Base-by-base conservation (phyloP, 2,797 vertebrate species). In the Eulemur coronatus region DNA sequence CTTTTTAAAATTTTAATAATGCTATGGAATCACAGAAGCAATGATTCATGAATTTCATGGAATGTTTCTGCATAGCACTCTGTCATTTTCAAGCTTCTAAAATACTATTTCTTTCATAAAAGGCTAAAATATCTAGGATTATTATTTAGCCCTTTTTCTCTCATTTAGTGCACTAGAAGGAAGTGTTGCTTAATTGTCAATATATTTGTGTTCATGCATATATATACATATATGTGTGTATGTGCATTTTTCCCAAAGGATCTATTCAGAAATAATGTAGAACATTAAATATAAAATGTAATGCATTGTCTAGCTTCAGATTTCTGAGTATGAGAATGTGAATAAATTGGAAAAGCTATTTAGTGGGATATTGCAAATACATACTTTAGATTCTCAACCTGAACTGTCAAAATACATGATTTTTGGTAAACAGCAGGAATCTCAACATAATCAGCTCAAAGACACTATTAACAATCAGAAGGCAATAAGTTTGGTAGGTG, bases 1-100 rank as follows among this genome's bases (percentile, higher is more conserved):
- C 17, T 24, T 78, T 94, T 95, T 73, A 41, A 89, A 73, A 96
- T 92, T 92, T 86, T 94, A 84, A 57, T 89, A 84, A 63, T 14
- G 79, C 48, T 24, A 33, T 55, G 41, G 38, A 78, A 95, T 35
- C 17, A 12, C 1, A 18, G 72, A 88, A 2, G 4, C 18, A 41
- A 14, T 89, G 78, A 95, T 95, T 88, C 20, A 50, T 35, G 65
- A 85, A 28, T 67, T 57, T 72, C 26, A n/a, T 52, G 38, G 48
- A 81, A 4, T 73, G 28, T 65, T 94, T 96, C 48, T 18, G 18
- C 50, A 78, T 20, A 96, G 15, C 89, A 22, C 15, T 79, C 30
- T 95, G n/a, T 75, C 43, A 70, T 57, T 92, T 91, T 79, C 59
- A 91, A 86, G 11, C 9, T 59, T 91, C n/a, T 61, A 75, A 92